phyloP scores from a whole-genome alignment of 1,140 invertebrate species.

The Lucilia sericata region DNA sequence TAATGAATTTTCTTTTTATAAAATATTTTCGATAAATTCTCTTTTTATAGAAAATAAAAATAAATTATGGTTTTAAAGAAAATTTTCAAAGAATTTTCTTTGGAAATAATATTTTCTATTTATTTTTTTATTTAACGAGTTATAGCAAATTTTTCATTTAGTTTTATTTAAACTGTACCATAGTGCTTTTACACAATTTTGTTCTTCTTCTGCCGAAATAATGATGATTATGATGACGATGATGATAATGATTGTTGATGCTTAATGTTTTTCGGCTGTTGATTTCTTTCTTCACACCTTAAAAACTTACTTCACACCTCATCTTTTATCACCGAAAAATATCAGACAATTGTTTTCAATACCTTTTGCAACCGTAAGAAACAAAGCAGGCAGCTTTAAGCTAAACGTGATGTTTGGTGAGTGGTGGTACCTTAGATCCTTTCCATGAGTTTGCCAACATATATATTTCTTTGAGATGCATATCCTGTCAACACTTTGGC shows the following conservation, averaged over 20 bases:
- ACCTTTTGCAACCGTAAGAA: neutral
- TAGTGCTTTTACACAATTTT: neutral
- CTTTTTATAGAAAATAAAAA: no score
- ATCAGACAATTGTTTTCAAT: slow-evolving; percentile 37
- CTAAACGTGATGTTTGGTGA: slow-evolving; percentile 38
- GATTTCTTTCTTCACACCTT: slow-evolving; percentile 44
- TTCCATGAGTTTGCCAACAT: neutral
- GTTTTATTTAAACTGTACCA: neutral
- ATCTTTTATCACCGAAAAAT: slow-evolving; percentile 22
- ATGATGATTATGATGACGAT: slow-evolving; percentile 3
- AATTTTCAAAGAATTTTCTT: no score
- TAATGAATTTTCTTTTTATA: no score
- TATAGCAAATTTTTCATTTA: neutral
- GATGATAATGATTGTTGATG: slow-evolving; percentile 10
- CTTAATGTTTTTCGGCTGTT: slow-evolving; percentile 36
- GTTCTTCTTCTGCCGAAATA: neutral
- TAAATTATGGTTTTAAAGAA: no score
- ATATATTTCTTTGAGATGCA: neutral
- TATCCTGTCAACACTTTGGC: slow-evolving; percentile 48
- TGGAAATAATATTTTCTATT: no score
- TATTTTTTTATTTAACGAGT: no score
- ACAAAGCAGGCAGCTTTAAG: slow-evolving; percentile 10
- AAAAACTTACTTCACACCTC: slow-evolving; percentile 3
- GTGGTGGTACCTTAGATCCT: neutral
- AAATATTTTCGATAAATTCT: no score